phyloP scores from a whole-genome alignment of 2,888 invertebrate genomes.

The Teleiodes luculella region DNA sequence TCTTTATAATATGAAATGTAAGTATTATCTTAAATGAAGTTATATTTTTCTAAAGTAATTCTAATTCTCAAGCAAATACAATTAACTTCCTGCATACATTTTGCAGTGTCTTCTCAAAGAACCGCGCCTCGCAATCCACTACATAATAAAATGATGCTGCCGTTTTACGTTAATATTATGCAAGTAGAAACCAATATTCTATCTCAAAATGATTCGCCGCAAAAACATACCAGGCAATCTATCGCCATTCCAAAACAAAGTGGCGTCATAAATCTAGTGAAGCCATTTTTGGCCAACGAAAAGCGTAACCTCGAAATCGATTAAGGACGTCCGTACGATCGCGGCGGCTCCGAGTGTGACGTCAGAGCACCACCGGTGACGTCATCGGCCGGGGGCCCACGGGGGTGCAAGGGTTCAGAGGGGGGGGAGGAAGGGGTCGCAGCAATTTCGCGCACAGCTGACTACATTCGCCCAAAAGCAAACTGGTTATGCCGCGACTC shows the following conservation, averaged over 20 bases:
- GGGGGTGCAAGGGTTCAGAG: conserved; percentile 33
- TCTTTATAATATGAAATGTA: too few relatives aligned
- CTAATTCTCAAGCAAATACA: too few relatives aligned
- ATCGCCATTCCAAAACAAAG: background rate
- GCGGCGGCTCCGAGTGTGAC: conserved; percentile 64
- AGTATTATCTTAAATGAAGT: too few relatives aligned
- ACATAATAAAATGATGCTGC: too few relatives aligned
- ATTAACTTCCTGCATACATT: too few relatives aligned
- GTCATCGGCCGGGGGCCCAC: conserved; percentile 51
- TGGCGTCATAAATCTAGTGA: conserved; percentile 6
- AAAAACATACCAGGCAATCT: background rate
- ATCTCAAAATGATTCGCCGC: background rate
- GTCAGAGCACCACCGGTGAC: conserved; percentile 63
- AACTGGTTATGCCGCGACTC: conserved; percentile 28
- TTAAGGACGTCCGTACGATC: conserved; percentile 63
- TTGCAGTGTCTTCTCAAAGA: too few relatives aligned
- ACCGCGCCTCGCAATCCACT: too few relatives aligned
- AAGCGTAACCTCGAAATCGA: conserved; percentile 59
- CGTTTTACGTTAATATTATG: too few relatives aligned
- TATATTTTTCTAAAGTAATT: too few relatives aligned
- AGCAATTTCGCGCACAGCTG: conserved; percentile 69
- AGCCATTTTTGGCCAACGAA: conserved; percentile 15
- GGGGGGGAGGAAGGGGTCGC: conserved; percentile 44
- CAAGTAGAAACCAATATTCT: background rate
- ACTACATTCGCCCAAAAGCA: conserved; percentile 53